These are phyloP conservation scores for Drosophila mimica DNA, from an alignment of 2,888 invertebrate species.

Conservation along the genomic window DNA sequence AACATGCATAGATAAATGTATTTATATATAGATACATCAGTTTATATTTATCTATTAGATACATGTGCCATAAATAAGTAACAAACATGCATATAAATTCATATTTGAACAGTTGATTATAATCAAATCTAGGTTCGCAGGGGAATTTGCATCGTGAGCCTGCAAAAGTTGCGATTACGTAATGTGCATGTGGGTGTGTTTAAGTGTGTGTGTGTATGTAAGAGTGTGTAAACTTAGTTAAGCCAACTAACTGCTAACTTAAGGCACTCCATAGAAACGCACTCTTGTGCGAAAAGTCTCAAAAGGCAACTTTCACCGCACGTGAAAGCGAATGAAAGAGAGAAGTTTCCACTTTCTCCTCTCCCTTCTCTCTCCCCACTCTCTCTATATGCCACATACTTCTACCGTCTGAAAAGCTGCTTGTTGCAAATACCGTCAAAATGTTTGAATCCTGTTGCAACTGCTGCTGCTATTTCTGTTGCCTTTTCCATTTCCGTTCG, in stretches of 20 bases:
- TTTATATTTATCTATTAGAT: not conserved
- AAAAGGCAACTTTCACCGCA: slow-evolving; percentile 39
- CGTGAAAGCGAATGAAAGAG: slow-evolving; percentile 45
- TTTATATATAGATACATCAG: not conserved
- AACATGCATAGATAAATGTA: not conserved
- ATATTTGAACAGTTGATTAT: slow-evolving; percentile 51
- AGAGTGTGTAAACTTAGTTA: slow-evolving; percentile 60
- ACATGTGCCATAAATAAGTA: not conserved
- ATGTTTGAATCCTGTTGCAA: slow-evolving; percentile 53
- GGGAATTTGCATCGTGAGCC: slow-evolving; percentile 37
- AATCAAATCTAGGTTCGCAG: slow-evolving; percentile 67
- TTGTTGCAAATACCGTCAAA: slow-evolving; percentile 61
- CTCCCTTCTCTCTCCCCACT: no score
- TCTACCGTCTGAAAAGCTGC: slow-evolving; percentile 57
- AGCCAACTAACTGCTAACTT: slow-evolving; percentile 60
- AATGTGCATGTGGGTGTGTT: slow-evolving; percentile 5
- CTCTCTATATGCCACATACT: not conserved
- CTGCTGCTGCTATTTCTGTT: slow-evolving; percentile 5
- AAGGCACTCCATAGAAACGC: slow-evolving; percentile 16
- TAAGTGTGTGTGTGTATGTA: slow-evolving; percentile 19
- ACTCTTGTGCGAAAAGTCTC: slow-evolving; percentile 20
- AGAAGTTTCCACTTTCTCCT: not conserved
- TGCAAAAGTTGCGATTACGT: slow-evolving; percentile 34
- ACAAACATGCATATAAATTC: not conserved
- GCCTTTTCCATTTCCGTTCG: slow-evolving; percentile 14